Base-by-base conservation (phyloP, 2,797 vertebrate genomes). In the Sebastes iracundus region DNA sequence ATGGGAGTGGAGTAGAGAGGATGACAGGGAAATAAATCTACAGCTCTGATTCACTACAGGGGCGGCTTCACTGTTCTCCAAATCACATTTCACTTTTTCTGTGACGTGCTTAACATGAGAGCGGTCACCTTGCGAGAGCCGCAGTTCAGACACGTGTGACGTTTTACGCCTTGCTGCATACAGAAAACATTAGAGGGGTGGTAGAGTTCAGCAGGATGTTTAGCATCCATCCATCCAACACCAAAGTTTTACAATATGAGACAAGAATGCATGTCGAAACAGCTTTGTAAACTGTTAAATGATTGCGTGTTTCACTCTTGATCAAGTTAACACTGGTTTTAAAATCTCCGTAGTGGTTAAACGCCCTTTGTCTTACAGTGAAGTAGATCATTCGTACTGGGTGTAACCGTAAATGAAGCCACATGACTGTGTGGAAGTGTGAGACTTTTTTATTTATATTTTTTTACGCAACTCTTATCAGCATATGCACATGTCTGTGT, bases 71-170 rank as follows among this genome's bases (percentile, higher is more conserved):
- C 62, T 74, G 16, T 81, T 82, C 73, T 82, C 42, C 65, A 59
- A 71, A 83, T 77, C 63, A 60, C 49, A 7, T 85, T 83, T 67
- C 16, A 23, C 30, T 58, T 58, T 72, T 72, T 66, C 13, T 59
- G 46, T 72, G n/a, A 38, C 10, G 4, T 6, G 38, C 23, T 59
- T 46, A 61, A 83, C 75, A 77, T 66, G 62, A 89, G 60, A 80
- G 53, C 35, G 16, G 83, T 85, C 88, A 82, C 81, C 69, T 85
- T 84, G 65, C 38, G 14, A 68, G 46, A 76, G 72, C 81, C 56
- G 75, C 75, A 33, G 58, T 58, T 80, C 46, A 64, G 60, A 76
- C 22, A 42, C 16, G 3, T 55, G 30, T 20, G 62, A 68, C 2
- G n/a, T 33, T 65, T 78, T 33, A 18, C 55, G 80, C 53, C 10